Evolutionary conservation across 2,797 vertebrate genomes (phyloP), one percentile per base, ranked within the genome.

Genomic region (Liasis olivaceus): DNA sequence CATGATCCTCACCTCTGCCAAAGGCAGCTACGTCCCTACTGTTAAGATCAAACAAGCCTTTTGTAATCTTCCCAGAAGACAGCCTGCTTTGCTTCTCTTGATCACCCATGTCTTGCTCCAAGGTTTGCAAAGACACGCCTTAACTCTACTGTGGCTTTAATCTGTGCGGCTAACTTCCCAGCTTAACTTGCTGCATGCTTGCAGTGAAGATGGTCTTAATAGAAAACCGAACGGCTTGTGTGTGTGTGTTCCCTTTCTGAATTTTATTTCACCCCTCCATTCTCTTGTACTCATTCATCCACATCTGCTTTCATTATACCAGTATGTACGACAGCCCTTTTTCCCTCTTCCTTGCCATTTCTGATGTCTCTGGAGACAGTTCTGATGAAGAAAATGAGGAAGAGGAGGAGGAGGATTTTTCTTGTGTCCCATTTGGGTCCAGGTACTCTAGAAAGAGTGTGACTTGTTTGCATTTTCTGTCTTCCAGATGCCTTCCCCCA

Each of bases 351-450:
- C 98, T 98, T 98, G 98, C 98, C 96, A 98, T 99, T 96, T 98
- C 99, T 98, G 99, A 99, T 98, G 97, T 99, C 97, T 98, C 98
- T 98, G 99, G 99, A 98, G 98, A 98, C 97, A 99, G 98, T 98
- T 99, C 98, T 97, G 99, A 99, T 95, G 99, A 99, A 97, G 99
- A 99, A 90, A 98, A 98, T 77, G 98, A 98, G 97, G 99, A 99
- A 94, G 98, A 97, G 97, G 86, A 81, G 11, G 91, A 84, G 20
- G 92, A 90, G 36, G 99, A 99, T 98, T 99, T 99, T 99, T 96
- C 99, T 98, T 98, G 98, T 98, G 98, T 99, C 98, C 99, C 99
- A 96, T 99, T 99, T 99, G 99, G 99, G 98, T 99, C 98, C 98
- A 99, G 99, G 99, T 99, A 99, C 98, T 97, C 92, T 96, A 98